Conservation (phyloP, 1,140 invertebrate species). For the Halotydeus destructor region DNA sequence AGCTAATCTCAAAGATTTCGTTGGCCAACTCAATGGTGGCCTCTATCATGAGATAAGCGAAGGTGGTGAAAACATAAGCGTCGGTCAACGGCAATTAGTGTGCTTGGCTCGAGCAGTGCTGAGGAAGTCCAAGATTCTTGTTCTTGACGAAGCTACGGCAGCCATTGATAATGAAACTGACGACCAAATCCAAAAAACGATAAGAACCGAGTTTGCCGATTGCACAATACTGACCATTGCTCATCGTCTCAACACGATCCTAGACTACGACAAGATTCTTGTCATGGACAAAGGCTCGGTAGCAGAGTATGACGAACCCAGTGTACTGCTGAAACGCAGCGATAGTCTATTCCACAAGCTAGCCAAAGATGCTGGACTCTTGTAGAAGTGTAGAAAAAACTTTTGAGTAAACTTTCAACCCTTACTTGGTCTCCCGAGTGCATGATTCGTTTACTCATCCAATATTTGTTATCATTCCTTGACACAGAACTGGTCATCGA, state of each 20-base stretch:
- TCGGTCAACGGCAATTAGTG: slow-evolving; percentile 31
- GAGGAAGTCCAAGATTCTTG: slow-evolving; percentile 23
- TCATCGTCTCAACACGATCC: slow-evolving; percentile 24
- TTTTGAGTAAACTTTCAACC: no score
- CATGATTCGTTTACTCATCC: no score
- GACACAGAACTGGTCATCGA: no score
- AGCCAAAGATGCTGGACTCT: no score
- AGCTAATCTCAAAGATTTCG: slow-evolving; percentile 51
- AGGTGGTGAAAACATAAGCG: slow-evolving; percentile 30
- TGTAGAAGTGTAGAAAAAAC: no score
- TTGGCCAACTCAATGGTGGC: slow-evolving; percentile 32
- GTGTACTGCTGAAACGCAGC: slow-evolving; percentile 40
- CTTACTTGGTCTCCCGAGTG: no score
- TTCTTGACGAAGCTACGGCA: slow-evolving; percentile 29
- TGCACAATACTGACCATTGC: slow-evolving; percentile 23
- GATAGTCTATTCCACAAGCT: no score
- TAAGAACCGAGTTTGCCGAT: slow-evolving; percentile 13
- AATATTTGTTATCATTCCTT: no score
- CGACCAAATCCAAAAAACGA: slow-evolving; percentile 23
- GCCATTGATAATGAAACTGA: slow-evolving; percentile 34
- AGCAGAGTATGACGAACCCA: slow-evolving; percentile 65
- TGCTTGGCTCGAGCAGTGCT: slow-evolving; percentile 26
- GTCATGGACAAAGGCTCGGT: slow-evolving; percentile 33
- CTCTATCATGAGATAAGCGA: slow-evolving; percentile 25
- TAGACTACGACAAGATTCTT: slow-evolving; percentile 18